Evolutionary conservation across 1,140 invertebrate genomes (phyloP), one percentile per base, ranked within the genome.

Genomic region (Atta cephalotes): DNA sequence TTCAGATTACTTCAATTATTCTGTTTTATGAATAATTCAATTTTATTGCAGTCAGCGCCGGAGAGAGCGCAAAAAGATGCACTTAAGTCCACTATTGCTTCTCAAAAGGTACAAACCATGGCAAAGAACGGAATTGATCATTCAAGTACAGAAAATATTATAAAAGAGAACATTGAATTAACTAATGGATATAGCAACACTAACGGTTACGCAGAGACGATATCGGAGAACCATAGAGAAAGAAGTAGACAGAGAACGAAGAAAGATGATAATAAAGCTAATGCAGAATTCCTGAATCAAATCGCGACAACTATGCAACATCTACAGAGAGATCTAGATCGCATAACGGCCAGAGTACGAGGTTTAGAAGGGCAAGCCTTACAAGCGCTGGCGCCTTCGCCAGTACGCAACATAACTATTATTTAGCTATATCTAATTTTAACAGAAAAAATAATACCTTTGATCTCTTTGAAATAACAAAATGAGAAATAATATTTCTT

Each of bases 301-400:
- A 94, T 95, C 21, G 91, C 93, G 14, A 85, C 85, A 6, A 94
- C 94, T 14, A 88, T 95, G 77, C 93, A 93, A 62, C 93, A 94
- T 91, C 90, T 95, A 45, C 94, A 95, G 77, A 93, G 92, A 87
- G 95, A 95, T 85, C 68, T 95, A 9, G 94, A 95, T 51, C 93
- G 94, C 87, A 92, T 95, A 92, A 94, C 93, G 0, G 91, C 92
- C 0, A 92, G 93, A 79, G 93, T 95, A 35, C 89, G 92, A 39
- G 92, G 92, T 85, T 90, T 95, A 63, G 95, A 95, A 79, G 94
- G 94, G 10, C 92, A 92, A 82, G 91, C 90, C 7, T 86, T 93
- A 6, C 89, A 91, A 45, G 90, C 90, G 10, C 39, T 93, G 21
- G 81, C 92, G 14, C 89, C 92, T 12, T 85, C 89, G 72, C 71